phyloP scores from a whole-genome alignment of 2,888 invertebrate genomes.

The Caenorhabditis drosophilae region DNA sequence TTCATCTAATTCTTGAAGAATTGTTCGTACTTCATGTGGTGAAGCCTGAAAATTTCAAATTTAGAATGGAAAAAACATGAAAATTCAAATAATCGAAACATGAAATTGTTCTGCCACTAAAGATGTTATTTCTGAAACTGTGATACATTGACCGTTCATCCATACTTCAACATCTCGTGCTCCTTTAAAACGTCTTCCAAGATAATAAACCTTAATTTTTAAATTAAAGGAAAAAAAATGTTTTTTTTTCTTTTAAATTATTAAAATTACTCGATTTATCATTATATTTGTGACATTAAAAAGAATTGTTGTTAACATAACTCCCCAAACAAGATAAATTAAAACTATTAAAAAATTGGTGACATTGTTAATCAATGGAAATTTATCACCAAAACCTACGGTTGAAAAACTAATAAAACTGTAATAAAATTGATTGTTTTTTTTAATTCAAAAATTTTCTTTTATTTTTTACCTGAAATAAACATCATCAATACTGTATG shows the following conservation, averaged over 20 bases:
- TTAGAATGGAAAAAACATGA: background rate
- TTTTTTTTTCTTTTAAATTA: too few species aligned
- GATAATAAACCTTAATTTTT: conserved; percentile 13
- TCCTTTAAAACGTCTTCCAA: conserved; percentile 38
- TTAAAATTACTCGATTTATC: conserved; percentile 28
- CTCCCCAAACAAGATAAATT: conserved; percentile 47
- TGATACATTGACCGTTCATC: conserved; percentile 50
- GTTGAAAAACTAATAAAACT: conserved; percentile 56
- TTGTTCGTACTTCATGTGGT: conserved; percentile 49
- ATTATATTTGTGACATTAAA: conserved; percentile 39
- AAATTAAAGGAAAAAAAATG: too few species aligned
- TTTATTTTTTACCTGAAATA: conserved; percentile 43
- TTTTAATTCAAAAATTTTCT: background rate
- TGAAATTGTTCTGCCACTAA: conserved; percentile 53
- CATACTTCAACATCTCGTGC: conserved; percentile 48
- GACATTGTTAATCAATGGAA: conserved; percentile 34
- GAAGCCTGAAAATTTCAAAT: conserved; percentile 38
- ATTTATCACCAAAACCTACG: conserved; percentile 52
- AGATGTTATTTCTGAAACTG: conserved; percentile 49
- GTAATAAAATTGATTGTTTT: conserved; percentile 13
- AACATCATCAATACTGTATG: conserved; percentile 36
- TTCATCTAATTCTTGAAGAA: conserved; percentile 52
- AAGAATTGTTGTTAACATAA: conserved; percentile 47
- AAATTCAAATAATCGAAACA: too few species aligned
- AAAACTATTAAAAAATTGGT: conserved; percentile 27